These are phyloP conservation scores for Rotaria macrura DNA, from an alignment of 2,888 invertebrate genomes.

Conservation along the genomic window DNA sequence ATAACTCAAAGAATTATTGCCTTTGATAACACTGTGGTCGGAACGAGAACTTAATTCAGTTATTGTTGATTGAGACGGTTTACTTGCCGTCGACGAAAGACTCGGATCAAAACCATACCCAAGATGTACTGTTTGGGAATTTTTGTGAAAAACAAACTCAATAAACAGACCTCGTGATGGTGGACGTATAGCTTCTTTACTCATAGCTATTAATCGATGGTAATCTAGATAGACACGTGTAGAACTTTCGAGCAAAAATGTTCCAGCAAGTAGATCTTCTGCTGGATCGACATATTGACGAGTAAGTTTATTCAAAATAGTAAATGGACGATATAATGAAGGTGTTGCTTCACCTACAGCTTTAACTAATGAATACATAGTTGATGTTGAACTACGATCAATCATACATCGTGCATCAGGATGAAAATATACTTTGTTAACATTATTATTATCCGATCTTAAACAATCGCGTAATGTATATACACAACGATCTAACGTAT, in stretches of 20 bases:
- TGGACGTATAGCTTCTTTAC: not conserved
- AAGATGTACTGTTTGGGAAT: not conserved
- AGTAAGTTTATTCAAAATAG: conserved; percentile 1
- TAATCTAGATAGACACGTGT: conserved; percentile 4
- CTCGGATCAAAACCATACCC: not conserved
- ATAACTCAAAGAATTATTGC: not conserved
- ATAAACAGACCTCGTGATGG: not conserved
- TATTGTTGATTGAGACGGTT: not conserved
- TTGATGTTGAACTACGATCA: conserved; percentile 1
- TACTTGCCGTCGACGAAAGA: not conserved
- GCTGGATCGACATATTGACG: conserved; percentile 18
- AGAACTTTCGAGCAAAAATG: conserved; percentile 7
- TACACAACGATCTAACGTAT: conserved; percentile 13
- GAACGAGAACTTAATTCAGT: not conserved
- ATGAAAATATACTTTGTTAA: not conserved
- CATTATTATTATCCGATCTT: not conserved
- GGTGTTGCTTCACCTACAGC: not conserved
- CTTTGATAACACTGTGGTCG: not conserved
- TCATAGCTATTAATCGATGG: not conserved
- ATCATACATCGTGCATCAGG: not conserved
- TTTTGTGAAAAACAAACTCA: conserved; percentile 13
- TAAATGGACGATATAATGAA: not conserved
- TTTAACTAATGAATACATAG: not conserved
- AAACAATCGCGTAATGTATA: not conserved
- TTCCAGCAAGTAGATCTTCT: not conserved